phyloP scores from a whole-genome alignment of 2,888 invertebrate species.

The Pyrrhosoma nymphula region DNA sequence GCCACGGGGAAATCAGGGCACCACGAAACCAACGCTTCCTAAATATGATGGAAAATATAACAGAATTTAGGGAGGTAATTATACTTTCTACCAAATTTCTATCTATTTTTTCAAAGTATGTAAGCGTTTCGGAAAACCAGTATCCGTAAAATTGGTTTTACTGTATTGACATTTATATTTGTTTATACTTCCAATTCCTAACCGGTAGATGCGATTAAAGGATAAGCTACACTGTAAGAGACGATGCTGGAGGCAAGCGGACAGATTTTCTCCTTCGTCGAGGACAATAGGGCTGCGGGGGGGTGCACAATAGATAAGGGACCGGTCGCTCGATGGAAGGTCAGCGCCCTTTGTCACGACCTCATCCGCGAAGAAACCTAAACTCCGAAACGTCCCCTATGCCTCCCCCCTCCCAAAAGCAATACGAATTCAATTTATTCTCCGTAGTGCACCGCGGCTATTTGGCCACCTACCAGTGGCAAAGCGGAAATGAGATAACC shows the following conservation, averaged over 20 bases:
- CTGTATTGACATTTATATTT: no score
- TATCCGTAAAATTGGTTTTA: no score
- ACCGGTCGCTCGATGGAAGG: not conserved
- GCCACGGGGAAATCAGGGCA: no score
- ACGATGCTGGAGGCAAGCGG: not conserved
- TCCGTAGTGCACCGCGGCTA: conserved; percentile 15
- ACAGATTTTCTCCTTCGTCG: not conserved
- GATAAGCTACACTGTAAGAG: not conserved
- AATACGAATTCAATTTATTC: conserved; percentile 57
- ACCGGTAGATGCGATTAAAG: no score
- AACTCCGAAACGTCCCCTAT: not conserved
- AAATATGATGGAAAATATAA: not conserved
- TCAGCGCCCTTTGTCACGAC: conserved; percentile 33
- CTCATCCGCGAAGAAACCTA: not conserved
- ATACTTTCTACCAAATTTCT: no score
- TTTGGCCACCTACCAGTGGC: conserved; percentile 7
- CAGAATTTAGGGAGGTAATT: not conserved
- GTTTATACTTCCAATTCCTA: no score
- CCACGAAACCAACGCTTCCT: no score
- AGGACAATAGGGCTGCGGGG: not conserved
- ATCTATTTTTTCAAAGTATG: no score
- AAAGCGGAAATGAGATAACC: conserved; percentile 53
- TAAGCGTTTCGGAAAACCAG: no score
- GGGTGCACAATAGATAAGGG: not conserved
- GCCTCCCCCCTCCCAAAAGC: not conserved